Conservation (phyloP, 2,888 invertebrate species). For the Dromius quadrimaculatus region DNA sequence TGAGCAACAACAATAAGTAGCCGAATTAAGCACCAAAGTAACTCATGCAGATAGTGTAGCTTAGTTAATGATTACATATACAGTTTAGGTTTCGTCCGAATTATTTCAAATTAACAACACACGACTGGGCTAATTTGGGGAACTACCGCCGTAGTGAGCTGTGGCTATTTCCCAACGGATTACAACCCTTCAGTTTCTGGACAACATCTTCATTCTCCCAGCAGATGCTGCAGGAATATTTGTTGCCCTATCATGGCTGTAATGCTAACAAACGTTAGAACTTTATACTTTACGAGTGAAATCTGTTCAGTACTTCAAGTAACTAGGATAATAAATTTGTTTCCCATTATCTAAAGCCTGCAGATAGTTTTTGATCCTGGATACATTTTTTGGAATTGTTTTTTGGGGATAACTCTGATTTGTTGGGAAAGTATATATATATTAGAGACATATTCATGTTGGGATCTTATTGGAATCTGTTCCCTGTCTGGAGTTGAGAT, state of each 20-base stretch:
- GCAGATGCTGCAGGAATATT: slow-evolving; percentile 8
- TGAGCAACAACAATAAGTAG: not conserved
- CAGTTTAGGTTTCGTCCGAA: slow-evolving; percentile 30
- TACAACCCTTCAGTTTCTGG: slow-evolving; percentile 27
- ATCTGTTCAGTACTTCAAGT: too few species aligned
- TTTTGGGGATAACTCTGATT: too few species aligned
- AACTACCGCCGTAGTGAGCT: not conserved
- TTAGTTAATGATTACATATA: slow-evolving; percentile 43
- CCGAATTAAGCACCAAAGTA: slow-evolving; percentile 6
- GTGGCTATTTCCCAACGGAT: slow-evolving; percentile 22
- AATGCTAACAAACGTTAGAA: not conserved
- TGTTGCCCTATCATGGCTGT: too few species aligned
- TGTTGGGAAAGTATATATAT: too few species aligned
- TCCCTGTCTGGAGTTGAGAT: too few species aligned
- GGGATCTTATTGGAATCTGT: too few species aligned
- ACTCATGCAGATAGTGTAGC: slow-evolving; percentile 17
- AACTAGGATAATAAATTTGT: too few species aligned
- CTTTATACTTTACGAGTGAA: too few species aligned
- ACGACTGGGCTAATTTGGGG: slow-evolving; percentile 36
- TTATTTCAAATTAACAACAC: slow-evolving; percentile 45
- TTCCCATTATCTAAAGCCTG: too few species aligned
- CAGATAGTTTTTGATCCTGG: too few species aligned
- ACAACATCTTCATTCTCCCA: slow-evolving; percentile 15
- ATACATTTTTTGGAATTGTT: too few species aligned
- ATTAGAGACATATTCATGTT: too few species aligned